Evolutionary conservation across 2,888 invertebrate species (phyloP).

Genomic region (Acanthosepion lycidas): DNA sequence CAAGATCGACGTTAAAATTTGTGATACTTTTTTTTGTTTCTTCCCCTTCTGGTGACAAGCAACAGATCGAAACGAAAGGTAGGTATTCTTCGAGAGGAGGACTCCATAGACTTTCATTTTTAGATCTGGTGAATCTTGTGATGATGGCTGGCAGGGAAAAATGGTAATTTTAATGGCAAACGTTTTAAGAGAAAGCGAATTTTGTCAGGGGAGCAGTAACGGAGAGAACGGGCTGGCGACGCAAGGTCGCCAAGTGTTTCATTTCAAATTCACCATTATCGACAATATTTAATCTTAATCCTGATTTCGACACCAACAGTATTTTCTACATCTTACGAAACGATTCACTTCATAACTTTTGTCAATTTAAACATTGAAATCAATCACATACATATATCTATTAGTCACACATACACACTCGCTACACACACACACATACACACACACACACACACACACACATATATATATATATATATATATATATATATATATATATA

Average conservation of each 20-base stretch:
- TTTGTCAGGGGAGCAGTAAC: not conserved
- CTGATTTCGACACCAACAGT: too few relatives aligned
- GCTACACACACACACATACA: not conserved
- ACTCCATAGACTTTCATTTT: not conserved
- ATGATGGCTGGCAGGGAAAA: not conserved
- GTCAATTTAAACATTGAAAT: too few relatives aligned
- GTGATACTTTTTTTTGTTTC: not conserved
- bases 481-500: too few relatives aligned
- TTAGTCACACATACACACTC: too few relatives aligned
- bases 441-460: not conserved
- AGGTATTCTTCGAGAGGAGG: not conserved
- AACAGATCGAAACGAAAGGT: not conserved
- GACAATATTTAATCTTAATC: too few relatives aligned
- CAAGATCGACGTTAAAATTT: not conserved
- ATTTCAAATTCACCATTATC: too few relatives aligned
- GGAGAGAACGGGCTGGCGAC: not conserved
- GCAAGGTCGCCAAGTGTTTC: too few relatives aligned
- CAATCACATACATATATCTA: too few relatives aligned
- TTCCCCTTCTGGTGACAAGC: not conserved
- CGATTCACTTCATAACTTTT: too few relatives aligned
- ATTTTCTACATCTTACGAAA: too few relatives aligned
- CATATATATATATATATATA: too few relatives aligned
- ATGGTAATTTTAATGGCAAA: not conserved
- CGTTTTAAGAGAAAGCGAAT: not conserved
- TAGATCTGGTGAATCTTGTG: not conserved